Conservation (phyloP, 2,888 invertebrate genomes). For the Drosophila prolongata region DNA sequence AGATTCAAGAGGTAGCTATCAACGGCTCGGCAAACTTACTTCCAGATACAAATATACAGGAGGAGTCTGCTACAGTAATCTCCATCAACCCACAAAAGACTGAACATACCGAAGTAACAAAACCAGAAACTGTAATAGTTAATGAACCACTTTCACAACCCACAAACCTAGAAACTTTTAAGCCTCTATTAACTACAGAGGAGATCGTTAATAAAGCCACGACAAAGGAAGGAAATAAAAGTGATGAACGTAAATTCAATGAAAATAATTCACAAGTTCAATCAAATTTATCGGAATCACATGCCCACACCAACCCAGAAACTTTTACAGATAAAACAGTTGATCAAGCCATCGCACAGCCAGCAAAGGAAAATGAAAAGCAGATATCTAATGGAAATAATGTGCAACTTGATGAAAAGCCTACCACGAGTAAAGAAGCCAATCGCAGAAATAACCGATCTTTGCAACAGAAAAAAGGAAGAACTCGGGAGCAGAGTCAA, state of each 20-base stretch:
- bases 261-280: background rate
- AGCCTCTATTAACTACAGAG: background rate
- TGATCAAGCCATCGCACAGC: background rate
- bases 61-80: background rate
- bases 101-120: slow-evolving; percentile 4
- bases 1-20: background rate
- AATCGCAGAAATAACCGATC: slow-evolving; percentile 49
- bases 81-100: background rate
- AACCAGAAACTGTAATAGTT: background rate
- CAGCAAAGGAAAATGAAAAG: background rate
- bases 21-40: background rate
- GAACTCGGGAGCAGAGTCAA: slow-evolving; percentile 62
- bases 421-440: slow-evolving; percentile 63
- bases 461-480: slow-evolving; percentile 50
- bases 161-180: background rate
- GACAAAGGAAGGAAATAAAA: background rate
- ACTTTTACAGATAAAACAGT: background rate
- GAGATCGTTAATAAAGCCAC: background rate
- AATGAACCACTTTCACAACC: background rate
- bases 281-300: background rate
- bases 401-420: slow-evolving; percentile 43
- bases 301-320: too few relatives aligned
- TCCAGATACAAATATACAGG: background rate
- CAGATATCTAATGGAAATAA: too few relatives aligned
- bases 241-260: background rate